A percentile compares a stretch with the other conserved stretches of the same genome.
Evolutionary conservation across 2,797 vertebrate genomes (phyloP).

Genomic region (Graptemys geographica): DNA sequence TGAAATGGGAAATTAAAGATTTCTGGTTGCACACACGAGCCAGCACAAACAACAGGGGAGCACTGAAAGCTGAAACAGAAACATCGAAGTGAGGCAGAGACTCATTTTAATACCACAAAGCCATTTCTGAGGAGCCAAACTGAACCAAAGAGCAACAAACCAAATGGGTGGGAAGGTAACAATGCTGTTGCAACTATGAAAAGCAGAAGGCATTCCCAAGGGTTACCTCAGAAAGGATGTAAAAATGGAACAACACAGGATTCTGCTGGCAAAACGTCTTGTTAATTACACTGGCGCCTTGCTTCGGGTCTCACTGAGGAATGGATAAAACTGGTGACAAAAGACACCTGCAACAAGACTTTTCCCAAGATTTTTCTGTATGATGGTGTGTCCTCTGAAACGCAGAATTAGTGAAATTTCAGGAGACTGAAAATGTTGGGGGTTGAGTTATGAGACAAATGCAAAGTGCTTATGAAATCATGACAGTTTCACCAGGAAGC

Average conservation of each 20-base stretch:
- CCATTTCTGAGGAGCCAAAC: not conserved
- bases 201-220: not conserved
- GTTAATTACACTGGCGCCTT: not conserved
- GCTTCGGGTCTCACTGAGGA: not conserved
- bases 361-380: not conserved
- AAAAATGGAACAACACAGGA: not conserved
- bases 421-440: too few species aligned
- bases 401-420: too few species aligned
- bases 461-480: not conserved
- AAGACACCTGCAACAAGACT: too few species aligned
- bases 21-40: not conserved
- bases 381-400: not conserved
- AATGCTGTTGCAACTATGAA: fast-evolving
- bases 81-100: fast-evolving
- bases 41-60: not conserved
- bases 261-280: not conserved
- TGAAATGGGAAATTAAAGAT: not conserved
- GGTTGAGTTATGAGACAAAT: too few species aligned
- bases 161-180: fast-evolving
- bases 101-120: not conserved
- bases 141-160: not conserved
- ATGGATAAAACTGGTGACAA: too few species aligned
- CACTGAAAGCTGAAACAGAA: not conserved
- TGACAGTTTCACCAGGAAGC: not conserved
- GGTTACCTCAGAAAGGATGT: fast-evolving